Conservation (phyloP, 1,140 invertebrate genomes). For the Copidosoma floridanum region DNA sequence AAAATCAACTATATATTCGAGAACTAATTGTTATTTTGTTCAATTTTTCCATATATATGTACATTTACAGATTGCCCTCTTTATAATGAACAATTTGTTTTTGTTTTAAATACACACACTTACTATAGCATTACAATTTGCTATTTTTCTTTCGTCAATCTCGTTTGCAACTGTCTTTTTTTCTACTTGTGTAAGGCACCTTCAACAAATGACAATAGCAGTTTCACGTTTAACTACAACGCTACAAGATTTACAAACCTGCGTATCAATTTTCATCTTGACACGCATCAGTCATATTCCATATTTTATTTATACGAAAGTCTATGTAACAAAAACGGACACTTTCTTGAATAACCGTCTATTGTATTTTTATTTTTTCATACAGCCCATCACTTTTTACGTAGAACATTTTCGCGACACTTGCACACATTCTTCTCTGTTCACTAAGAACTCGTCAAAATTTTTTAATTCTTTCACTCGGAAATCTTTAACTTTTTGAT, state of each 20-base stretch:
- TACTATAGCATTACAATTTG: slow-evolving; percentile 37
- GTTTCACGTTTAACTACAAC: slow-evolving; percentile 32
- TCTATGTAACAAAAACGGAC: slow-evolving; percentile 27
- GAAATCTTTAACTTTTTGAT: too few species aligned
- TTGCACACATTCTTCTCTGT: neutral
- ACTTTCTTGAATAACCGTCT: slow-evolving; percentile 13
- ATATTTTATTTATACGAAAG: slow-evolving; percentile 27
- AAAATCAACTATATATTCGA: slow-evolving; percentile 20
- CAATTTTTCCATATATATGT: slow-evolving; percentile 36
- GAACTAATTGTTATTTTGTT: slow-evolving; percentile 6
- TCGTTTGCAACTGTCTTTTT: slow-evolving; percentile 33
- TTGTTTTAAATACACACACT: slow-evolving; percentile 30
- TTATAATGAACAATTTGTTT: slow-evolving; percentile 33
- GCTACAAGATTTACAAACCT: slow-evolving; percentile 15
- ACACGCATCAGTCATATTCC: slow-evolving; percentile 14
- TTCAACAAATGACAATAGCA: slow-evolving; percentile 50
- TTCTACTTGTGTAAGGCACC: slow-evolving; percentile 57
- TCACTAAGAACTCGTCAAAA: slow-evolving; percentile 5
- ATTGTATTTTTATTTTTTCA: slow-evolving; percentile 11
- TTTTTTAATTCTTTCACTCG: too few species aligned
- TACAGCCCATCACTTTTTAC: neutral
- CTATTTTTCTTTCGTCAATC: slow-evolving; percentile 34
- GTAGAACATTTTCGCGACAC: neutral
- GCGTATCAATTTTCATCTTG: slow-evolving; percentile 7
- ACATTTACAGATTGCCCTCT: slow-evolving; percentile 47